Conservation (phyloP, 2,113 vertebrate genomes). For the Mellivora capensis region DNA sequence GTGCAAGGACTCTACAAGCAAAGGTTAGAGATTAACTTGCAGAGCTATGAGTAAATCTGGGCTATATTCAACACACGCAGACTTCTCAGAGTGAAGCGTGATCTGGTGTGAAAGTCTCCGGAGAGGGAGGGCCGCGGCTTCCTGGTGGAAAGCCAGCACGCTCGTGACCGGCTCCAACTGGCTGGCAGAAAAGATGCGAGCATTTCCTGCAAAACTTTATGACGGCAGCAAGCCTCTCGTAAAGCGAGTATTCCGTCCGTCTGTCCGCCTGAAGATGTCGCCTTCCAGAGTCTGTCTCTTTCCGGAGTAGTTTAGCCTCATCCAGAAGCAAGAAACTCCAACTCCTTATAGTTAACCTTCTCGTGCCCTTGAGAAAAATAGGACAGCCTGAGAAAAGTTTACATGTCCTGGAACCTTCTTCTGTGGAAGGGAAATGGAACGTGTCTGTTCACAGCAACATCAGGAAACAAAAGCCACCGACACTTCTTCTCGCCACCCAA, state of each 20-base stretch:
- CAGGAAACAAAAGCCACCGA: neutral
- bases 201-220: neutral
- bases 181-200: neutral
- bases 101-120: neutral
- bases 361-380: neutral
- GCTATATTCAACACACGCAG: too few relatives aligned
- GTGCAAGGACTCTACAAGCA: neutral
- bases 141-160: rapidly evolving
- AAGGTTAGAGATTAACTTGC: neutral
- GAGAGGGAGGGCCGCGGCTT: neutral
- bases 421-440: neutral
- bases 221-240: neutral
- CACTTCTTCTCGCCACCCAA: rapidly evolving
- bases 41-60: neutral
- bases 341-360: neutral
- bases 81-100: neutral
- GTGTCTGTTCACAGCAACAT: rapidly evolving
- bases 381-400: neutral
- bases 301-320: neutral
- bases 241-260: neutral
- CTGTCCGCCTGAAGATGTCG: neutral
- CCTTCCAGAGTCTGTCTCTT: neutral
- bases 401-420: neutral
- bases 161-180: neutral
- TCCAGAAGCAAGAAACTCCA: neutral